These are phyloP conservation scores for Syncerus caffer DNA, from an alignment of 2,797 vertebrate species.

Conservation along the genomic window DNA sequence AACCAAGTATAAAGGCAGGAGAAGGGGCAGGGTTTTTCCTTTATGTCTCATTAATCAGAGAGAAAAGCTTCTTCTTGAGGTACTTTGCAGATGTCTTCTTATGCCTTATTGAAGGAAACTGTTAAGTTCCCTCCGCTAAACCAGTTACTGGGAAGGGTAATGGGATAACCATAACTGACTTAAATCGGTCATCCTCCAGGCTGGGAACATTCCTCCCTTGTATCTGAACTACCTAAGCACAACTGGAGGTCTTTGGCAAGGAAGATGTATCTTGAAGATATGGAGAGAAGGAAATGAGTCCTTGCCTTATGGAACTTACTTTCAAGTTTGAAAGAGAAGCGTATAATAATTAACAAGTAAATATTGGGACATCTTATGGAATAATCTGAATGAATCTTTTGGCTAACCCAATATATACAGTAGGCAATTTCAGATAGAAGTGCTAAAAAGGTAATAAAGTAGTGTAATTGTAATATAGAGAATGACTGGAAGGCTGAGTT, in stretches of 20 bases:
- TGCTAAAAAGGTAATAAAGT: neutral
- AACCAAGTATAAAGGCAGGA: neutral
- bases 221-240: neutral
- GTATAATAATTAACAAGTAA: neutral
- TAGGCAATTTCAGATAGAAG: neutral
- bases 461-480: neutral
- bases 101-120: neutral
- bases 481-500: neutral
- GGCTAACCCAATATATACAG: neutral
- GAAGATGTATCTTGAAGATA: neutral
- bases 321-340: neutral
- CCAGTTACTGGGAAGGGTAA: neutral
- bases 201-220: neutral
- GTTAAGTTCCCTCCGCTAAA: neutral
- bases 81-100: neutral
- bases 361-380: neutral
- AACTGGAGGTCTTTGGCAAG: neutral
- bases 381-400: neutral
- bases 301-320: neutral
- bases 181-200: neutral
- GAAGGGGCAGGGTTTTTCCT: neutral
- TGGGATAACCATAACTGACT: constrained; percentile 17
- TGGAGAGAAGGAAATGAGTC: neutral
- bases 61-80: neutral
- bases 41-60: neutral